Percentiles rank a stretch among this genome's conserved stretches.
Evolutionary conservation across 2,113 vertebrate species (phyloP).

Genomic region (Anarrhichthys ocellatus): DNA sequence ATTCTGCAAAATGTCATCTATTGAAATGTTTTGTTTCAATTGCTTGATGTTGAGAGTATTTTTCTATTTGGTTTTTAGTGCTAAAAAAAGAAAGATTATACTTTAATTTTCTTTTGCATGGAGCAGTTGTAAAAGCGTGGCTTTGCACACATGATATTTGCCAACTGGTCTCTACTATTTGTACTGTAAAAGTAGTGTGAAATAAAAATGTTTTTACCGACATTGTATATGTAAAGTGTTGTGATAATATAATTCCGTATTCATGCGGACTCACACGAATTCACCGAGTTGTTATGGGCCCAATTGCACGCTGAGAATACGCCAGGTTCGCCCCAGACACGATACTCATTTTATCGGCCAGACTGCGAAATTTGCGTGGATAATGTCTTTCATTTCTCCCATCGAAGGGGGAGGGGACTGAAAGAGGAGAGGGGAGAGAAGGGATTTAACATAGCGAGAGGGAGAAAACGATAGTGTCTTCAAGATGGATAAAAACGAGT

Average conservation of each 20-base stretch:
- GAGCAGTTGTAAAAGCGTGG: background rate
- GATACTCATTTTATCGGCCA: conserved; percentile 54
- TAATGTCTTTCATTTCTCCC: conserved; percentile 86
- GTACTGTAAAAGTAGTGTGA: conserved; percentile 11
- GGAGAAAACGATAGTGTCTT: conserved; percentile 81
- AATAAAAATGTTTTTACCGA: conserved; percentile 4
- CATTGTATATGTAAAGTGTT: background rate
- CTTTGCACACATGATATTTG: background rate
- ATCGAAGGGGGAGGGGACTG: conserved; percentile 86
- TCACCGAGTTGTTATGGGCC: too few relatives aligned
- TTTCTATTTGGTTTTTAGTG: background rate
- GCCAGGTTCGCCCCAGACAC: conserved; percentile 24
- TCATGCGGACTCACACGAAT: background rate
- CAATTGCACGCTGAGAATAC: background rate
- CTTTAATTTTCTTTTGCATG: background rate
- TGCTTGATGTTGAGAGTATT: background rate
- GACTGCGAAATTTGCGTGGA: conserved; percentile 77
- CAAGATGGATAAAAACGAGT: conserved; percentile 89
- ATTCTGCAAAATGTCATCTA: conserved; percentile 31
- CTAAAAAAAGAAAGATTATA: background rate
- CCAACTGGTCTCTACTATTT: background rate
- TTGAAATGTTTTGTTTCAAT: conserved; percentile 22
- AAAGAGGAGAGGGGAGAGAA: conserved; percentile 82
- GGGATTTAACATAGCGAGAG: conserved; percentile 85
- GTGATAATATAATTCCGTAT: background rate